Conservation (phyloP, 2,113 vertebrate genomes). For the Potamarius usumacintae region DNA sequence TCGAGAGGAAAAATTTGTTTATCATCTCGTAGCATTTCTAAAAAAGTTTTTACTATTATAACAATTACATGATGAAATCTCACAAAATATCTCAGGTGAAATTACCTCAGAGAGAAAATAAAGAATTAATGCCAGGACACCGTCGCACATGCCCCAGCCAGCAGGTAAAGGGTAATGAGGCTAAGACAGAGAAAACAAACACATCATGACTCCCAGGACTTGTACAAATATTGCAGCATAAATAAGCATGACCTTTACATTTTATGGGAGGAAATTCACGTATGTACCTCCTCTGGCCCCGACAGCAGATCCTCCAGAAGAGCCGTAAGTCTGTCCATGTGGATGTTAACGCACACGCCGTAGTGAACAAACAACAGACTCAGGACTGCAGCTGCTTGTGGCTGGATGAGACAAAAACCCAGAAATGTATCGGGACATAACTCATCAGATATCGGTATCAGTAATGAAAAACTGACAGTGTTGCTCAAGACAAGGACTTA, state of each 20-base stretch:
- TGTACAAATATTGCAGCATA: constrained; percentile 3
- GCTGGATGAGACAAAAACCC: constrained; percentile 28
- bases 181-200: constrained; percentile 49
- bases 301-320: constrained; percentile 58
- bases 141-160: constrained; percentile 72
- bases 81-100: constrained; percentile 19
- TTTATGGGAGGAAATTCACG: constrained; percentile 16
- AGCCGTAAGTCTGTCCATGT: constrained; percentile 56
- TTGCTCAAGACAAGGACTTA: constrained; percentile 55
- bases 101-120: constrained; percentile 69
- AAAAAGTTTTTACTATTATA: neutral
- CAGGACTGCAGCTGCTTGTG: constrained; percentile 67
- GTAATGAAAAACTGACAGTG: constrained; percentile 1
- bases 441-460: constrained; percentile 1
- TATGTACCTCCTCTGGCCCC: constrained; percentile 62
- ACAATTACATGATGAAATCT: constrained; percentile 24
- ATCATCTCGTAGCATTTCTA: neutral
- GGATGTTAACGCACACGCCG: constrained; percentile 56
- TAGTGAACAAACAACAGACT: constrained; percentile 65
- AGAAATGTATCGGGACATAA: constrained; percentile 10
- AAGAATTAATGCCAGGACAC: constrained; percentile 68
- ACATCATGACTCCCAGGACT: constrained; percentile 39
- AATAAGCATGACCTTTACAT: neutral
- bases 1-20: neutral
- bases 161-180: constrained; percentile 52